These are phyloP conservation scores for Butorides virescens DNA, from an alignment of 2,113 vertebrate species.

Conservation along the genomic window DNA sequence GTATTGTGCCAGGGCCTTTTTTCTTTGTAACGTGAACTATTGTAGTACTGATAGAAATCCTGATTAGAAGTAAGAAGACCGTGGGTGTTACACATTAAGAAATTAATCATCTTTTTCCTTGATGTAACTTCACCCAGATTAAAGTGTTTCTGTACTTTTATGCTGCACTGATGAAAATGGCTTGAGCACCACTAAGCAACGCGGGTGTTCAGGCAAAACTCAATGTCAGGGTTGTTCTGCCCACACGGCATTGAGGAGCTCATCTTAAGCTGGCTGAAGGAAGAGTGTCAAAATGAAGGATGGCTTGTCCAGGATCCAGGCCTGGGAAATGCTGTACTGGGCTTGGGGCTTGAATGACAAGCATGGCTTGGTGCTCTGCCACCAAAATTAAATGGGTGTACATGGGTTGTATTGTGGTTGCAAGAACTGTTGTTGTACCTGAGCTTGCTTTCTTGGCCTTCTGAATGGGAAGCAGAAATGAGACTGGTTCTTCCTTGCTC, in stretches of 20 bases:
- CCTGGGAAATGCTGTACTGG: background rate
- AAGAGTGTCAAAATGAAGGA: background rate
- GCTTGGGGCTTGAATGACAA: background rate
- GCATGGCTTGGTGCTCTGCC: background rate
- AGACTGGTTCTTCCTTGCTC: background rate
- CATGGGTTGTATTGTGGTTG: background rate
- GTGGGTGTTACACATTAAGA: background rate
- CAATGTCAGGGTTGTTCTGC: background rate
- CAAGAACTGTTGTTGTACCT: background rate
- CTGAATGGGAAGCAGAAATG: background rate
- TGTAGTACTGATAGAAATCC: background rate
- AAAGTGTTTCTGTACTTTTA: background rate
- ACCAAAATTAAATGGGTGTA: background rate
- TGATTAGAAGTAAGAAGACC: background rate
- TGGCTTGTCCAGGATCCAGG: background rate
- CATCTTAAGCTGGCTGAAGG: background rate
- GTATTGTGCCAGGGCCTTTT: background rate
- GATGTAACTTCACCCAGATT: background rate
- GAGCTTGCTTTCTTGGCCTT: background rate
- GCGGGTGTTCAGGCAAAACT: background rate
- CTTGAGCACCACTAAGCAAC: background rate
- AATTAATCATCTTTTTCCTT: background rate
- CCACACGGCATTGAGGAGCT: background rate
- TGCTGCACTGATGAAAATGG: background rate
- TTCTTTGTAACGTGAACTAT: background rate